phyloP scores from a whole-genome alignment of 2,888 invertebrate genomes.

The Oasisia sp. region DNA sequence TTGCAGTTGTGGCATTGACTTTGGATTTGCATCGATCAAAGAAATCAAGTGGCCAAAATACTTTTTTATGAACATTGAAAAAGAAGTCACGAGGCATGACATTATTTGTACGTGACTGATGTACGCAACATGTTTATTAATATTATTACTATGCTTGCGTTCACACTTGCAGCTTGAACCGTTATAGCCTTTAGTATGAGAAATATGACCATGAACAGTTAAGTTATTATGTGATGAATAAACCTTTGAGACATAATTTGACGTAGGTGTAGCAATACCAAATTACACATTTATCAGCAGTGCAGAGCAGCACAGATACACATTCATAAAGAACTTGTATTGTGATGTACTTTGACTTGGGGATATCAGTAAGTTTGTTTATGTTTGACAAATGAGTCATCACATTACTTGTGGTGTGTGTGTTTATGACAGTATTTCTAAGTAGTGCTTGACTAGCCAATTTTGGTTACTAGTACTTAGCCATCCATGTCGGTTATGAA shows the following conservation, averaged over 20 bases:
- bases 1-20: no score
- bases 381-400: not conserved
- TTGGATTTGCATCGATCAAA: no score
- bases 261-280: not conserved
- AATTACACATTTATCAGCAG: not conserved
- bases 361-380: constrained; percentile 1
- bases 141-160: no score
- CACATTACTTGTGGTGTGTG: not conserved
- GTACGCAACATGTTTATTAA: no score
- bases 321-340: not conserved
- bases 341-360: not conserved
- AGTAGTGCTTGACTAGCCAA: not conserved
- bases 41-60: no score
- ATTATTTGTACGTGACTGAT: no score
- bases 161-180: no score
- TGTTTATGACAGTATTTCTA: not conserved
- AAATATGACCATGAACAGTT: not conserved
- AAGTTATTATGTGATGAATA: not conserved
- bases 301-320: not conserved
- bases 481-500: not conserved
- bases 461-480: no score
- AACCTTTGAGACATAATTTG: not conserved
- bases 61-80: no score
- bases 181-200: not conserved
- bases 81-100: no score